Base-by-base conservation (phyloP, 2,113 vertebrate species). In the Sinocyclocheilus anshuiensis region DNA sequence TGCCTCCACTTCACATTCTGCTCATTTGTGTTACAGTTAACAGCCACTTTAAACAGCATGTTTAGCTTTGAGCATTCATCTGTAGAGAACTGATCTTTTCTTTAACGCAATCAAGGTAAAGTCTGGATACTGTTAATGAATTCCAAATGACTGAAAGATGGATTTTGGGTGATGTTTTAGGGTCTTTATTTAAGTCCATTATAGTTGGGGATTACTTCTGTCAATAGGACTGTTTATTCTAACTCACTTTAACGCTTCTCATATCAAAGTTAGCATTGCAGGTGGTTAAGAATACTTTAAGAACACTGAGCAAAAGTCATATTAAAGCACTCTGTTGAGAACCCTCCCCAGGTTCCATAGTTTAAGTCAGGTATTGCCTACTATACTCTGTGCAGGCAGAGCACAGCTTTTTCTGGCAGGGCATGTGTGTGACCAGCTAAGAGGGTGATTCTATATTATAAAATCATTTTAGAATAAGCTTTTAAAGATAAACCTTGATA, bases 391-490 rank as follows among this genome's bases (percentile, higher is more conserved):
- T 77, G 86, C 83, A 22, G 45, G 91, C 87, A 83, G 87, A 91
- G 91, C 89, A 90, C 90, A 91, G 89, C 89, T 90, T 85, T 92
- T 90, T 90, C 90, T 92, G 92, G 91, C 92, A 90, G 90, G 91
- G 86, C 91, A 86, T 88, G 88, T 92, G 83, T 90, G 85, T 89
- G 84, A 74, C 87, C 83, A 87, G 85, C 88, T 90, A 80, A 84
- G 89, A 77, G 91, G 85, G 87, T 82, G 45, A 92, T 92, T 84
- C 55, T 91, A 88, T 92, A 90, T 92, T 86, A 89, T 92, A 86
- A 92, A 91, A 92, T 93, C 93, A 94, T 94, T 94, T 94, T 94
- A 94, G 91, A 93, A 91, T 89, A 90, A 81, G 78, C 90, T 91
- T 90, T 89, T 91, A 90, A 88, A 83, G 87, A 88, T 75, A 93